These are phyloP conservation scores for Acanthis flammea DNA, from an alignment of 2,797 vertebrate genomes.

Conservation along the genomic window DNA sequence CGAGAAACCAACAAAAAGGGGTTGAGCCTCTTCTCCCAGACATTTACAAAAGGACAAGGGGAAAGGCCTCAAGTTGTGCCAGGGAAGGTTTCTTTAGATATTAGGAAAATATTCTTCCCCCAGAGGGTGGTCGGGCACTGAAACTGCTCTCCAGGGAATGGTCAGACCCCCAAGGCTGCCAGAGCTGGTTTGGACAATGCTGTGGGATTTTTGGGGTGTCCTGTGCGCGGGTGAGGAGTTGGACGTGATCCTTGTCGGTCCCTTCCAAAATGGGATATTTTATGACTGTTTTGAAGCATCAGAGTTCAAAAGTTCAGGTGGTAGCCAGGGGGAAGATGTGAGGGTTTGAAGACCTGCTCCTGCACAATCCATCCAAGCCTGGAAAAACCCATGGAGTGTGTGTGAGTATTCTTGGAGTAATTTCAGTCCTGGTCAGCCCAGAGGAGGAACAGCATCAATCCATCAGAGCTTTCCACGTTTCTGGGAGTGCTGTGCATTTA, in stretches of 20 bases:
- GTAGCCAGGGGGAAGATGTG: fast-evolving
- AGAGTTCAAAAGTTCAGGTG: background rate
- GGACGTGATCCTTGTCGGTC: too few relatives aligned
- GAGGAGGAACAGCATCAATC: background rate
- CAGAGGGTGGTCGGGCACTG: background rate
- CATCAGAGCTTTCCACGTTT: fast-evolving
- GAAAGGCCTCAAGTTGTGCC: background rate
- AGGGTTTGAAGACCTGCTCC: background rate
- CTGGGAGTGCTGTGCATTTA: background rate
- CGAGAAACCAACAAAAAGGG: background rate
- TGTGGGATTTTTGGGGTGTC: background rate
- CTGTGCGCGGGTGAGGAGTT: too few relatives aligned
- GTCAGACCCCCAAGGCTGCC: background rate
- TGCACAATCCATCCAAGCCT: background rate
- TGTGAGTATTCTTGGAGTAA: background rate
- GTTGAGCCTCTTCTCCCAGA: background rate
- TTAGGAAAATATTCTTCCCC: background rate
- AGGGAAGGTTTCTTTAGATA: background rate
- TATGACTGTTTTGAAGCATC: background rate
- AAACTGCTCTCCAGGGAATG: background rate
- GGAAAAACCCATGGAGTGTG: background rate
- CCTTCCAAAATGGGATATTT: background rate
- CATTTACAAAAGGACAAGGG: background rate
- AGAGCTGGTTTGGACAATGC: fast-evolving
- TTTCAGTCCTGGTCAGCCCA: background rate